Base-by-base conservation (phyloP, 2,797 vertebrate genomes). In the Diglossa cyanea region DNA sequence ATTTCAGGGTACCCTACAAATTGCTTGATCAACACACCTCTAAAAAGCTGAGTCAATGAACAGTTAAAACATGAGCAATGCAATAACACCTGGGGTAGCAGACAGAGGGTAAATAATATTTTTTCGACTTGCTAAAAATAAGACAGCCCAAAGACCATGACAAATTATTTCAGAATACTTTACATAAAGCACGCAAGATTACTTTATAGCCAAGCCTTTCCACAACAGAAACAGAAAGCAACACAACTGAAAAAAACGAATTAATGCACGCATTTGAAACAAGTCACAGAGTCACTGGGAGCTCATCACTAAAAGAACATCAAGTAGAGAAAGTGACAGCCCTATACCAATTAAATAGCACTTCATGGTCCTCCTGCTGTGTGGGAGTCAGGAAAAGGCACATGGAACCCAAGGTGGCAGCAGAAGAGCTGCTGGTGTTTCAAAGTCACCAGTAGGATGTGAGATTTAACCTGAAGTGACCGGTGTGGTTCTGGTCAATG, bases 261-360 rank as follows among this genome's bases (percentile, higher is more conserved):
- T 17, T 26, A 58, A 54, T n/a, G 21, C 5, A 45, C 3, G 19
- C 25, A 37, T 62, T 67, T 48, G 14, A 83, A 80, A 57, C 37
- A 37, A 74, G 45, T 40, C 44, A 63, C 14, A 37, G 51, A 88
- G 47, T 40, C 40, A 23, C 39, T 28, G 26, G 4, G 30, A 80
- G 31, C 7, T 87, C 40, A 37, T 47, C 10, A 54, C 26, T 61
- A 55, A 18, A 30, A 66, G 39, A 91, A 30, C 25, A 57, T 13
- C 17, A 48, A 48, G 21, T 0, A 63, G 18, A 55, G 33, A 40
- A 73, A 84, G 8, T 45, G 26, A 39, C 25, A 78, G 19, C 8
- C 15, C 26, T 16, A 2, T 0, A 19, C 1, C 61, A 74, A 35
- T 50, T 24, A 31, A 89, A 47, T 0, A 35, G 11, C 3, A 37